These are phyloP conservation scores for Dusona sp. DNA, from an alignment of 2,888 invertebrate genomes.

Conservation along the genomic window DNA sequence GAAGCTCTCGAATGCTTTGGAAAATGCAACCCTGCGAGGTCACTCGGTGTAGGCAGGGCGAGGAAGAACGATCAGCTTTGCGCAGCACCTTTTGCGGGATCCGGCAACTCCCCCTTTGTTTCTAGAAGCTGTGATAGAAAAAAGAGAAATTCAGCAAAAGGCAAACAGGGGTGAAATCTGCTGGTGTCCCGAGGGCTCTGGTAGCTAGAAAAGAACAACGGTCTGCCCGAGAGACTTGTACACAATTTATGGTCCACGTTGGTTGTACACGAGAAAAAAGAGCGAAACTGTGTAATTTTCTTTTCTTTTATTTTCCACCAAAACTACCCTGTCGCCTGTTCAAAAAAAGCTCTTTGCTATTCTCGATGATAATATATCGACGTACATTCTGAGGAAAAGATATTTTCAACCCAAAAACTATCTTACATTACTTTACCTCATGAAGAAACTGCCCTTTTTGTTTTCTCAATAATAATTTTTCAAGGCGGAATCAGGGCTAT, in stretches of 20 bases:
- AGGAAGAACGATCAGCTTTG: slow-evolving; percentile 26
- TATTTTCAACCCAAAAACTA: background rate
- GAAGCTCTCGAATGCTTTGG: slow-evolving; percentile 7
- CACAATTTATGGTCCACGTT: slow-evolving; percentile 60
- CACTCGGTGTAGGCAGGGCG: background rate
- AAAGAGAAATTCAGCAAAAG: slow-evolving; percentile 35
- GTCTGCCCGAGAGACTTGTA: slow-evolving; percentile 50
- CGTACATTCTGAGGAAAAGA: background rate
- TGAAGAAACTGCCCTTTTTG: background rate
- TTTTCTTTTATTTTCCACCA: slow-evolving; percentile 14
- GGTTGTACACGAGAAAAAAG: slow-evolving; percentile 22
- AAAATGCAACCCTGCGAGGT: slow-evolving; percentile 5
- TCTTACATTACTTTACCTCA: background rate
- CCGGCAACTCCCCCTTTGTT: slow-evolving; percentile 33
- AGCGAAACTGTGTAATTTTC: background rate
- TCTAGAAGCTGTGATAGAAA: slow-evolving; percentile 47
- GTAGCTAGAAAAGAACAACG: slow-evolving; percentile 27
- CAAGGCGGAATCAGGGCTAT: slow-evolving; percentile 72
- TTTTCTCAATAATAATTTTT: slow-evolving; percentile 45
- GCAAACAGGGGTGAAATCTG: slow-evolving; percentile 51
- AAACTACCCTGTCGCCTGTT: background rate
- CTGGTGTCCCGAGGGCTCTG: slow-evolving; percentile 56
- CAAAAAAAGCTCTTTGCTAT: background rate
- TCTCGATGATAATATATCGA: background rate
- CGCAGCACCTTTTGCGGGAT: slow-evolving; percentile 42